A percentile compares a stretch with the other conserved stretches of the same genome.
These are phyloP conservation scores for Upupa epops DNA, from an alignment of 2,113 vertebrate genomes.

Conservation along the genomic window DNA sequence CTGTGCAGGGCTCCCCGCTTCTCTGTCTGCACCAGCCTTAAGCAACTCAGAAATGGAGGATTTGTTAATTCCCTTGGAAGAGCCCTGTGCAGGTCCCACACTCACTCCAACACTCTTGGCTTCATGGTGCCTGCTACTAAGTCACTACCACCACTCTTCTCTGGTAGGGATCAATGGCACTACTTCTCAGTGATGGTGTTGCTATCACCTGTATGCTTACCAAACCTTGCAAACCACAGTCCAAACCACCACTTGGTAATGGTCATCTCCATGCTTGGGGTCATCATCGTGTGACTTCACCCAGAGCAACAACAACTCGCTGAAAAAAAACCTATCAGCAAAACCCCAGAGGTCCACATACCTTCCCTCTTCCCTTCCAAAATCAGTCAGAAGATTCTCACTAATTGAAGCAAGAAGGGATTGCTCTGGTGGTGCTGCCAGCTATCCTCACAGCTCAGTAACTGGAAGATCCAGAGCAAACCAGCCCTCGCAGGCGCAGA, in stretches of 20 bases:
- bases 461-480: background rate
- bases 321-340: background rate
- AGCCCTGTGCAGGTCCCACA: background rate
- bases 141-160: background rate
- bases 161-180: fast-evolving
- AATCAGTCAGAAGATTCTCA: background rate
- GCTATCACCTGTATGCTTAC: background rate
- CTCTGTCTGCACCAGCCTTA: background rate
- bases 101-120: background rate
- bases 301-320: background rate
- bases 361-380: background rate
- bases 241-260: background rate
- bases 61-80: background rate
- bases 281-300: background rate
- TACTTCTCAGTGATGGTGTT: background rate
- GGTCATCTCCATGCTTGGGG: background rate
- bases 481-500: background rate
- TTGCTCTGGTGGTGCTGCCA: background rate
- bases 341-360: background rate
- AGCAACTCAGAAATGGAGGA: background rate
- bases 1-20: background rate
- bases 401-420: background rate
- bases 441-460: background rate
- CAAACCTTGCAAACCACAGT: background rate
- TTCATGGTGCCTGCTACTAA: background rate